Base-by-base conservation (phyloP, 1,140 invertebrate species). In the Teleopsis dalmanni region DNA sequence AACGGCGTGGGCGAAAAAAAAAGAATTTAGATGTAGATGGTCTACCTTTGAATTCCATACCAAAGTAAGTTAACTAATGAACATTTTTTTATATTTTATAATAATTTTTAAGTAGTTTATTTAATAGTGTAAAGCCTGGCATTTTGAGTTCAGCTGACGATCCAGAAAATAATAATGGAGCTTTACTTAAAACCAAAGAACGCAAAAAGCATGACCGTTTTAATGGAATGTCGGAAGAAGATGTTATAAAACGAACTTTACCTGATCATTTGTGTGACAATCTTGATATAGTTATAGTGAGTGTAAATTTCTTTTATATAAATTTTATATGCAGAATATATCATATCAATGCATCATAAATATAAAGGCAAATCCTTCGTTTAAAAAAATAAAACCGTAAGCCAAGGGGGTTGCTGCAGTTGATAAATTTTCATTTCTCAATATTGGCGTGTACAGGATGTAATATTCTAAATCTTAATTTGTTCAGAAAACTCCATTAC, bases 201-300 rank as follows among this genome's bases (percentile, higher is more conserved):
- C 82, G 90, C 56, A 94, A 92, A 74, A 94, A 95, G 69, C 87
- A 94, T 72, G 92, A 98, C 75, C 81, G 93, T 51, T 98, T 97
- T 74, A 94, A 97, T 76, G 93, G 93, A 37, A 91, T 95, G 85
- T 84, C 90, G 47, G 93, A 97, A 74, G 92, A 95, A 70, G 93
- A 98, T 79, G 92, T 98, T 19, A 83, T 88, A 37, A 87, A 91
- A 65, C 82, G 90, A 59, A 88, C 87, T 46, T 78, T 98, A 65
- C 93, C 93, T 40, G 95, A 98, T 78, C 91, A 95, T 75, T 78
- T 97, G 35, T 80, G 84, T 36, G 81, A 83, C 70, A 90, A 93
- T 77, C 81, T 98, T 65, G 94, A 98, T 79, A 95, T 97, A 75
- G 86, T 96, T 69, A 95, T 98, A 80, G 92, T 96, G 82, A 90